Conservation (phyloP, 2,113 vertebrate species). For the Diglossa brunneiventris region DNA sequence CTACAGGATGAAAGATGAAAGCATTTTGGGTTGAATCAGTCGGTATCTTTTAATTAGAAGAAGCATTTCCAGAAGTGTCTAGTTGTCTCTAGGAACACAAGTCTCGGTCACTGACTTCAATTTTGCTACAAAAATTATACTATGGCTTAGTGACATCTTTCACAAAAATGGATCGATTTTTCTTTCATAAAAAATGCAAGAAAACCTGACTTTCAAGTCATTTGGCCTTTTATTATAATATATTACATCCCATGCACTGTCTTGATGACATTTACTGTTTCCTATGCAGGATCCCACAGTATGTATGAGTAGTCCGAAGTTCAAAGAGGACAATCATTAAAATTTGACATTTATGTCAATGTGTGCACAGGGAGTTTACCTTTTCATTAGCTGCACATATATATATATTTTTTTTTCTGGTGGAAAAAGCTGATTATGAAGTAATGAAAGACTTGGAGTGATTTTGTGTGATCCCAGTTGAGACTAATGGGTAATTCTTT, state of each 20-base stretch:
- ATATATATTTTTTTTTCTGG: not conserved
- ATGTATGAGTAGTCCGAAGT: constrained; percentile 17
- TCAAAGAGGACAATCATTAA: constrained; percentile 64
- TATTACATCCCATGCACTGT: constrained; percentile 38
- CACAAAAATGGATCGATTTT: constrained; percentile 52
- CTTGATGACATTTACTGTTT: constrained; percentile 61
- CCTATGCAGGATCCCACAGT: constrained; percentile 27
- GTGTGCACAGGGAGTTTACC: constrained; percentile 54
- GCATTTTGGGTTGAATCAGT: constrained; percentile 42
- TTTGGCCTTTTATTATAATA: constrained; percentile 66
- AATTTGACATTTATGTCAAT: constrained; percentile 68
- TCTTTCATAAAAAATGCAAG: constrained; percentile 65
- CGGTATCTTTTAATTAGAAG: constrained; percentile 45
- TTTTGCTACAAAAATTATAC: constrained; percentile 50
- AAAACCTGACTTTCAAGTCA: constrained; percentile 60
- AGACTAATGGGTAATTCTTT: constrained; percentile 24
- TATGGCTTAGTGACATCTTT: constrained; percentile 44
- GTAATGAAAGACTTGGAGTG: constrained; percentile 17
- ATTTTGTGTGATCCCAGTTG: constrained; percentile 16
- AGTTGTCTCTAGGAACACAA: constrained; percentile 40
- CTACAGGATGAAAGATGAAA: constrained; percentile 58
- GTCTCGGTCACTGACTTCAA: constrained; percentile 31
- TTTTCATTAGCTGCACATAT: constrained; percentile 40
- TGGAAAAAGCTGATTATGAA: constrained; percentile 27
- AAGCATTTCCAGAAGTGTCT: constrained; percentile 37